phyloP scores from a whole-genome alignment of 2,797 vertebrate species.

The Aselliscus stoliczkanus region DNA sequence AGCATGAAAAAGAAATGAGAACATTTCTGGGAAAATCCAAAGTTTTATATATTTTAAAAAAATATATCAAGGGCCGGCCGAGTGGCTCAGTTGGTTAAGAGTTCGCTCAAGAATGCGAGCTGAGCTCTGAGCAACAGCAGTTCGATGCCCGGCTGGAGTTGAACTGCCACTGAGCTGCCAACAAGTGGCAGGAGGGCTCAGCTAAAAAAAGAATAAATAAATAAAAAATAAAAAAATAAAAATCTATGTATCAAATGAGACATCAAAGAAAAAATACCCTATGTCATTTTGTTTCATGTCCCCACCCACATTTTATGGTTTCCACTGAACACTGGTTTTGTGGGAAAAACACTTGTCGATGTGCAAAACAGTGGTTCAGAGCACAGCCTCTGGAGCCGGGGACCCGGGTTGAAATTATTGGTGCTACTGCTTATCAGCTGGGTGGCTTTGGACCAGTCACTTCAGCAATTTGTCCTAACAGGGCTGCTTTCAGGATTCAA shows the following conservation, averaged over 20 bases:
- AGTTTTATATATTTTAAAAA: neutral
- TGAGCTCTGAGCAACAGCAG: too few relatives aligned
- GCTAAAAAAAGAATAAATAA: too few relatives aligned
- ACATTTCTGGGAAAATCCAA: neutral
- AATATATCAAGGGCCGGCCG: too few relatives aligned
- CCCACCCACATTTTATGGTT: fast-evolving
- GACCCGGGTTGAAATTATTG: fast-evolving
- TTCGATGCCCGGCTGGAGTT: too few relatives aligned
- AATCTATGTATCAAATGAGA: neutral
- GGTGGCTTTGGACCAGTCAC: neutral
- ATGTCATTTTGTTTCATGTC: fast-evolving
- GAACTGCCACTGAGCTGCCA: too few relatives aligned
- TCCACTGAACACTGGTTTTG: neutral
- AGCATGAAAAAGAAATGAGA: neutral
- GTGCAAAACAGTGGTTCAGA: neutral
- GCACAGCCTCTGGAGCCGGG: neutral
- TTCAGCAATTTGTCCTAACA: neutral
- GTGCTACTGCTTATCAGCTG: neutral
- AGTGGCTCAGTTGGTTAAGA: too few relatives aligned
- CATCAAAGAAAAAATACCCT: too few relatives aligned
- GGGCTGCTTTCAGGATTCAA: neutral
- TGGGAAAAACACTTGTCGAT: neutral
- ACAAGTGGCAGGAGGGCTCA: too few relatives aligned
- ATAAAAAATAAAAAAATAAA: too few relatives aligned
- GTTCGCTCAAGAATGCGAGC: too few relatives aligned